Conservation (phyloP, 2,113 vertebrate species). For the Brienomyrus longianalis region DNA sequence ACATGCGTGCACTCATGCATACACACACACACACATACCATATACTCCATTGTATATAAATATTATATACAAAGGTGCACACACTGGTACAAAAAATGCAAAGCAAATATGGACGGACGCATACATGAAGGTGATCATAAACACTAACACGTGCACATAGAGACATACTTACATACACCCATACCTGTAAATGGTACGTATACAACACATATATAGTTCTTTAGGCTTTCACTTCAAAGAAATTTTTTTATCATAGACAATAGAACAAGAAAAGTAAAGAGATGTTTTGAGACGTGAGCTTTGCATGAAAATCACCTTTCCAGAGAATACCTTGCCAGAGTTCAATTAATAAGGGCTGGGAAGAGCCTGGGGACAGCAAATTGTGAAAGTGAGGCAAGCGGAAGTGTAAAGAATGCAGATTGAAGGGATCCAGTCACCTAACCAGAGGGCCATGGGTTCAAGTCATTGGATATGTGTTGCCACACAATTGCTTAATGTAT, state of each 20-base stretch:
- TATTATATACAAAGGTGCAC: not conserved
- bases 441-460: not conserved
- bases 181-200: not conserved
- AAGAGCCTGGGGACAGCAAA: not conserved
- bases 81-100: not conserved
- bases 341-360: not conserved
- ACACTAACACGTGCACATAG: not conserved
- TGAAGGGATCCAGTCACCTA: not conserved
- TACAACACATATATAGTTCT: not conserved
- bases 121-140: not conserved
- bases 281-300: conserved; percentile 29
- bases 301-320: not conserved
- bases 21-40: not conserved
- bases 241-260: conserved; percentile 30
- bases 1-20: conserved; percentile 17
- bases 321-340: conserved; percentile 9
- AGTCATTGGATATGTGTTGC: not conserved
- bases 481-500: not conserved
- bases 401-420: not conserved
- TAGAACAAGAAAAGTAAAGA: conserved; percentile 45
- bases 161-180: conserved; percentile 11
- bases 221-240: conserved; percentile 5
- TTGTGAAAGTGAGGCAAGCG: not conserved
- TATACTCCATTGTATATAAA: conserved; percentile 20
- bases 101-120: conserved; percentile 2